phyloP scores from a whole-genome alignment of 2,888 invertebrate species.

The Tachystola acroxantha region DNA sequence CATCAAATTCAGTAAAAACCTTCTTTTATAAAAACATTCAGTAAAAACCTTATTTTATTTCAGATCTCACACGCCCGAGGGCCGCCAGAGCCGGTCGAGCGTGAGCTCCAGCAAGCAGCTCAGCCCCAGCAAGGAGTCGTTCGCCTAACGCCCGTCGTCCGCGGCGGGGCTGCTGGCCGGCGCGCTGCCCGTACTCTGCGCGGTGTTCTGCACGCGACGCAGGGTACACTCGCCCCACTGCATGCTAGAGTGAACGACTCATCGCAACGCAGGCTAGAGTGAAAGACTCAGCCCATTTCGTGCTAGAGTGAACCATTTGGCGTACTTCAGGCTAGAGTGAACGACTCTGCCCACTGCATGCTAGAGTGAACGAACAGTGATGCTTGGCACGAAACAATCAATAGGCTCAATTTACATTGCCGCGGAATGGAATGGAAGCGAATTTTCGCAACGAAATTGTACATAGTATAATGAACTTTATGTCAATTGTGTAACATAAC shows the following conservation, averaged over 20 bases:
- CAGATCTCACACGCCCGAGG: conserved; percentile 64
- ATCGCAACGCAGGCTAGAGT: background rate
- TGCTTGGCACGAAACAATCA: too few species aligned
- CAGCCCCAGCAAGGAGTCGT: conserved; percentile 60
- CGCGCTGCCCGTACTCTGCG: conserved; percentile 61
- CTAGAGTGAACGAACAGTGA: too few species aligned
- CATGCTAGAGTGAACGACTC: conserved; percentile 33
- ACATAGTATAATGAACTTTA: too few species aligned
- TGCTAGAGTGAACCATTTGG: background rate
- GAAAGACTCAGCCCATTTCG: too few species aligned
- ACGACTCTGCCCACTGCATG: too few species aligned
- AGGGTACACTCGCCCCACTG: conserved; percentile 41
- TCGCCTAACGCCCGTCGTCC: conserved; percentile 61
- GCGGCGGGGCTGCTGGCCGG: conserved; percentile 49
- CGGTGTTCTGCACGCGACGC: conserved; percentile 59
- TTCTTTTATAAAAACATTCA: too few species aligned
- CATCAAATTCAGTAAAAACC: too few species aligned
- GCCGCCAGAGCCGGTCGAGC: conserved; percentile 60
- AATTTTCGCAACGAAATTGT: too few species aligned
- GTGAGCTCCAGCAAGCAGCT: conserved; percentile 49
- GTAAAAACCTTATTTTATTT: background rate
- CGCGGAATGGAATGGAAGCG: too few species aligned
- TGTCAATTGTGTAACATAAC: too few species aligned
- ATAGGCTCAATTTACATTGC: too few species aligned
- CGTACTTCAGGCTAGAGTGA: background rate